These are phyloP conservation scores for Rhagonycha lutea DNA, from an alignment of 2,888 invertebrate genomes.

Conservation along the genomic window DNA sequence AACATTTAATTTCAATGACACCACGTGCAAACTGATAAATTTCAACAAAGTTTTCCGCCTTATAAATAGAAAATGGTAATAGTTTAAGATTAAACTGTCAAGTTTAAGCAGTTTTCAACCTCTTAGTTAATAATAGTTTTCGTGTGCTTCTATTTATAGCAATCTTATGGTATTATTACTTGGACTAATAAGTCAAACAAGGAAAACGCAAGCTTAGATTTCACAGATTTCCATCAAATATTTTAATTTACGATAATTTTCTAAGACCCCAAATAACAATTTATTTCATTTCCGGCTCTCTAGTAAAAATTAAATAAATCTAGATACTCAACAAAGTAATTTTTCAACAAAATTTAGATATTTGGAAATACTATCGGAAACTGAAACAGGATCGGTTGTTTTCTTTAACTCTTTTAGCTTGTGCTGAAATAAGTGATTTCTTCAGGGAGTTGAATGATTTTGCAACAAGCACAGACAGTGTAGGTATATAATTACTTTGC, in stretches of 20 bases:
- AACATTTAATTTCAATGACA: neutral
- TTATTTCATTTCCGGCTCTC: neutral
- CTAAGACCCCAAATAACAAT: neutral
- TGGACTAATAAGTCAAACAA: neutral
- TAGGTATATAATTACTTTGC: too few species aligned
- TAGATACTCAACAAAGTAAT: too few species aligned
- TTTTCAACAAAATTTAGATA: too few species aligned
- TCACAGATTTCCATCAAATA: neutral
- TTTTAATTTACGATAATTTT: neutral
- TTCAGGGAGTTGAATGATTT: too few species aligned
- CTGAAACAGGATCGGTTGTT: too few species aligned
- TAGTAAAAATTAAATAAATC: too few species aligned
- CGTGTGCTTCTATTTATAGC: neutral
- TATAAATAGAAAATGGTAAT: neutral
- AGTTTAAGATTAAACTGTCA: neutral
- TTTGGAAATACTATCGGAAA: too few species aligned
- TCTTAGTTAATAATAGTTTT: neutral
- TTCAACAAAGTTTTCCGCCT: neutral
- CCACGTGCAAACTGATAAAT: neutral
- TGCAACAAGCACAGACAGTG: too few species aligned
- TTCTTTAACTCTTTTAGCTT: too few species aligned
- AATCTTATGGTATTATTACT: neutral
- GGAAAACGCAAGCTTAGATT: neutral
- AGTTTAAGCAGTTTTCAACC: neutral
- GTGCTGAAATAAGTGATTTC: too few species aligned